phyloP scores from a whole-genome alignment of 2,113 vertebrate species.

The Pimephales promelas region DNA sequence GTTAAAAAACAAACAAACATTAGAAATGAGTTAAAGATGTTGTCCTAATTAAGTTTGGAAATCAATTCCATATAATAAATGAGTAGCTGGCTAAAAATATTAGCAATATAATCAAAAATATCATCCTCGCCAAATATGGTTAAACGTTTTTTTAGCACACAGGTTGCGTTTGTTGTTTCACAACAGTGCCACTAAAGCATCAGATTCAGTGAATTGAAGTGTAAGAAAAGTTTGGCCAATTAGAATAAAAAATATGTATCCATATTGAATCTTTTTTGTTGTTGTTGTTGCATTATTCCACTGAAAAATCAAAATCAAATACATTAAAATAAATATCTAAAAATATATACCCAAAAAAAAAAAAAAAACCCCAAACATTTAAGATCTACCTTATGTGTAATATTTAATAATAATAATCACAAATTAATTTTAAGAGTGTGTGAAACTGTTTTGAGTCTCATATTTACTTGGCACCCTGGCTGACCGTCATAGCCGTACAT shows the following conservation, averaged over 20 bases:
- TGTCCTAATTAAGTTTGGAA: not conserved
- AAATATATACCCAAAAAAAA: not conserved
- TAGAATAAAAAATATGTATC: not conserved
- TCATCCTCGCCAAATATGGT: not conserved
- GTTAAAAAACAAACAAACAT: not conserved
- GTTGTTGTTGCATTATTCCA: not conserved
- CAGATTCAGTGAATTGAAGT: not conserved
- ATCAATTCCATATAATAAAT: not conserved
- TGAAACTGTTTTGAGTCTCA: not conserved
- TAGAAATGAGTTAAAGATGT: not conserved
- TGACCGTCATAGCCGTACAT: conserved; percentile 55
- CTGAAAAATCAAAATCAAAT: too few relatives aligned
- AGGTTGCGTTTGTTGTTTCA: not conserved
- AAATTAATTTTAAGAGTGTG: not conserved
- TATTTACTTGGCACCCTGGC: not conserved
- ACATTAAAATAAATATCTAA: not conserved
- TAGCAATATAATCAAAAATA: not conserved
- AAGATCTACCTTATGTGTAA: not conserved
- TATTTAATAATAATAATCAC: not conserved
- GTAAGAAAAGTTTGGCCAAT: not conserved
- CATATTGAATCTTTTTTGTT: not conserved
- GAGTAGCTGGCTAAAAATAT: not conserved
- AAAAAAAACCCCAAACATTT: too few relatives aligned
- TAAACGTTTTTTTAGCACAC: not conserved
- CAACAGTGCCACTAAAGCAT: not conserved